Percentiles rank a stretch among this genome's conserved stretches.
Conservation (phyloP, 2,888 invertebrate species). For the Pammene aurita region DNA sequence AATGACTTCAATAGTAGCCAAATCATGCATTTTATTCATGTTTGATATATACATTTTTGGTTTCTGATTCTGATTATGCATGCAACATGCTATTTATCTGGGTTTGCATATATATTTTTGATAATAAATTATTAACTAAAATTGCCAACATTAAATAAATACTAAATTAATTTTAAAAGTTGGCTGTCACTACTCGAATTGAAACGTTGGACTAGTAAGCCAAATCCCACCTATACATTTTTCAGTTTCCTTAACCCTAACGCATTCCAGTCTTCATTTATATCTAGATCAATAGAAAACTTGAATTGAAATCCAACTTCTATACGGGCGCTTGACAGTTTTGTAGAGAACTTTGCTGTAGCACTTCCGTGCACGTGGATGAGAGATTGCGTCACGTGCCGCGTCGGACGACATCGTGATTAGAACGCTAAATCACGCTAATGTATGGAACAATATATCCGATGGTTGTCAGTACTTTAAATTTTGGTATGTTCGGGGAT, state of each 20-base stretch:
- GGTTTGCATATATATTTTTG: too few species aligned
- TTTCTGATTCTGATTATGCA: too few species aligned
- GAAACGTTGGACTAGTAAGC: too few species aligned
- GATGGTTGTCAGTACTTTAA: constrained; percentile 36
- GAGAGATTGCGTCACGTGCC: constrained; percentile 36
- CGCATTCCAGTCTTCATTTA: not conserved
- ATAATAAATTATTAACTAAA: not conserved
- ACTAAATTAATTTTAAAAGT: not conserved
- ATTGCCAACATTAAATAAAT: not conserved
- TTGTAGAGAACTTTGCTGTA: constrained; percentile 18
- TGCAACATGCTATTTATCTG: too few species aligned
- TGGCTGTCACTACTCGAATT: not conserved
- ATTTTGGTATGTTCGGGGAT: not conserved
- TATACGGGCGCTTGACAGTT: not conserved
- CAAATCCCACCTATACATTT: too few species aligned
- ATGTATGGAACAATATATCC: constrained; percentile 49
- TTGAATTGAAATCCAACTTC: constrained; percentile 1
- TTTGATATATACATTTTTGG: too few species aligned
- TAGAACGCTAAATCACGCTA: constrained; percentile 52
- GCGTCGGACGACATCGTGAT: constrained; percentile 44
- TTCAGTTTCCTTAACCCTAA: not conserved
- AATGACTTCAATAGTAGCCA: too few species aligned
- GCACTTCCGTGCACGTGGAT: constrained; percentile 25
- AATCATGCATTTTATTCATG: too few species aligned
- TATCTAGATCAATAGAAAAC: constrained; percentile 6